Evolutionary conservation across 2,888 invertebrate species (phyloP).

Genomic region (Tenthredo mesomela): DNA sequence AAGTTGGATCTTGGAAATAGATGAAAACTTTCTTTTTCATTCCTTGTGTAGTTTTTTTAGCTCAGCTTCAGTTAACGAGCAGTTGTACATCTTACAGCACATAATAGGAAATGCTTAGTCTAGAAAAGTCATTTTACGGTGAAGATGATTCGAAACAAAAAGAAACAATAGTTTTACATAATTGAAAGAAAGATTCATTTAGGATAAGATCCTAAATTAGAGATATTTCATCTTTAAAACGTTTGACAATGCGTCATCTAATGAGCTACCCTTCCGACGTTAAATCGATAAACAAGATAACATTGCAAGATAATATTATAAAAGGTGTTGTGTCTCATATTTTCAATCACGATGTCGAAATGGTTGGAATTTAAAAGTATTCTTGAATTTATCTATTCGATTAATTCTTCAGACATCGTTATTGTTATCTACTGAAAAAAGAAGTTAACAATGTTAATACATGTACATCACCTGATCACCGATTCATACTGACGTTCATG

Average conservation of each 20-base stretch:
- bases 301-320: not conserved
- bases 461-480: conserved; percentile 53
- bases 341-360: conserved; percentile 43
- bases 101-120: not conserved
- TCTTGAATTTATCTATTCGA: conserved; percentile 7
- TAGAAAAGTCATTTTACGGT: not conserved
- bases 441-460: conserved; percentile 53
- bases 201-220: not conserved
- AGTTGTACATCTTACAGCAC: not conserved
- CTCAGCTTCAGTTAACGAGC: not conserved
- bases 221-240: not conserved
- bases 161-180: not conserved
- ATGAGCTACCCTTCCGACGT: not conserved
- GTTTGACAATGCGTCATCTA: not conserved
- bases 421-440: conserved; percentile 41
- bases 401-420: conserved; percentile 48
- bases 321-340: conserved; percentile 54
- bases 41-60: not conserved
- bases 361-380: conserved; percentile 14
- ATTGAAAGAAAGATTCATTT: not conserved
- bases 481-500: conserved; percentile 73
- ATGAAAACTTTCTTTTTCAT: not conserved
- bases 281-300: conserved; percentile 6
- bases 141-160: not conserved
- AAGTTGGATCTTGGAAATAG: not conserved